phyloP scores from a whole-genome alignment of 2,888 invertebrate genomes.

The Sceliomorpha sp. region DNA sequence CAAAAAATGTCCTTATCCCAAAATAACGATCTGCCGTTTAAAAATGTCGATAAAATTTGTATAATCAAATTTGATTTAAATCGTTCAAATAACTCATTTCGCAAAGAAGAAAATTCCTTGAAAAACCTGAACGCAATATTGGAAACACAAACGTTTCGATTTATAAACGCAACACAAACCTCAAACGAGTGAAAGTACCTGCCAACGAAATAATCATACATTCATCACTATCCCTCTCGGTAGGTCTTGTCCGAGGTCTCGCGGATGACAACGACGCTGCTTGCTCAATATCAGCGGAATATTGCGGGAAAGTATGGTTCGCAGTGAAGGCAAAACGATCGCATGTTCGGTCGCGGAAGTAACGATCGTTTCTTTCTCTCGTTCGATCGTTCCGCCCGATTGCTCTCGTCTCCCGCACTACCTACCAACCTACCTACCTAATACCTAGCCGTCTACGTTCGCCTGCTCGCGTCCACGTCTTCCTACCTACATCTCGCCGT shows the following conservation, averaged over 20 bases:
- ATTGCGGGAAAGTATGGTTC: conserved; percentile 49
- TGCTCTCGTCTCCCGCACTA: conserved; percentile 53
- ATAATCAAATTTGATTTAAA: no score
- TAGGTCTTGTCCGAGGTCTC: conserved; percentile 32
- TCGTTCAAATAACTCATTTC: no score
- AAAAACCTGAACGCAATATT: no score
- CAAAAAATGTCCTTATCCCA: no score
- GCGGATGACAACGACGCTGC: conserved; percentile 44
- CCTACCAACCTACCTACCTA: conserved; percentile 48
- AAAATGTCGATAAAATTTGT: no score
- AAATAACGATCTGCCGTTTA: no score
- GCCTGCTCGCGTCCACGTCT: no score
- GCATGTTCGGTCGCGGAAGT: conserved; percentile 64
- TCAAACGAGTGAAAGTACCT: conserved; percentile 47
- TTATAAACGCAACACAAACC: no score
- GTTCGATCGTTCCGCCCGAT: conserved; percentile 64
- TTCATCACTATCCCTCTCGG: conserved; percentile 39
- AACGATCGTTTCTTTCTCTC: conserved; percentile 65
- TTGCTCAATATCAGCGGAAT: conserved; percentile 28
- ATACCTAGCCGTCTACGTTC: conserved; percentile 32
- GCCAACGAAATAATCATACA: conserved; percentile 53
- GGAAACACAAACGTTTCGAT: no score
- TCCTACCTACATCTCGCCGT: conserved; percentile 1
- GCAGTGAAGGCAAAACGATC: conserved; percentile 52
- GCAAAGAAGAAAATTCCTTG: no score